Base-by-base conservation (phyloP, 1,140 invertebrate genomes). In the Megalopta genalis region DNA sequence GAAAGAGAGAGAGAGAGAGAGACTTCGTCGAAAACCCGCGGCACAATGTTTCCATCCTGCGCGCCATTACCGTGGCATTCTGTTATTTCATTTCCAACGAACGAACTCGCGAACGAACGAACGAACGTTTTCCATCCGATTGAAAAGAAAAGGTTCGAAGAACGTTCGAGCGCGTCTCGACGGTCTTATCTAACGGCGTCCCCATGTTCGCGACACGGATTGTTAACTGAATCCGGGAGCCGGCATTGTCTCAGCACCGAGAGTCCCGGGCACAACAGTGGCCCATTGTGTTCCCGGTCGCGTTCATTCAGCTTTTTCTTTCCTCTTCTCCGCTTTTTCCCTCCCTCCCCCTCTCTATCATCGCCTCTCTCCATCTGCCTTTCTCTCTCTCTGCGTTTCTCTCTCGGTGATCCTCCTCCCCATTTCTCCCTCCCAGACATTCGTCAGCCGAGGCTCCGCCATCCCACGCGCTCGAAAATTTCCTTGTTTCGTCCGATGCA, bases 191-290 rank as follows among this genome's bases (percentile, higher is more conserved):
- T 87, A 88, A 82, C 75, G 78, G 67, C 77, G 74, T 54, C 77
- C 69, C 86, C 86, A 83, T 85, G 83, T 86, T 88, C 66, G 77
- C 77, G 78, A 76, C 84, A 82, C 79, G 80, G 87, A 89, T 88
- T 88, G 87, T 88, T 89, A 89, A 87, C 83, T 82, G 83, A 87
- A 88, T 86, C 86, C 83, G 84, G 83, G 83, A 88, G 82, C 75
- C 62, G 71, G 86, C 87, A 89, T 89, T 89, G 88, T 89, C 81
- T 82, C 80, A 79, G 59, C 62, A 63, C 57, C 69, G 76, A 82
- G 86, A 63, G 75, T 83, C 78, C 71, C 70, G 80, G 64, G 78
- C 74, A 82, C 78, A 88, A 88, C 85, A 86, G 87, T 82, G 85
- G 71, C 60, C 85, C 78, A 88, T 89, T 89, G 88, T 88, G 83